Conservation (phyloP, 2,888 invertebrate genomes). For the Brenthis hecate region DNA sequence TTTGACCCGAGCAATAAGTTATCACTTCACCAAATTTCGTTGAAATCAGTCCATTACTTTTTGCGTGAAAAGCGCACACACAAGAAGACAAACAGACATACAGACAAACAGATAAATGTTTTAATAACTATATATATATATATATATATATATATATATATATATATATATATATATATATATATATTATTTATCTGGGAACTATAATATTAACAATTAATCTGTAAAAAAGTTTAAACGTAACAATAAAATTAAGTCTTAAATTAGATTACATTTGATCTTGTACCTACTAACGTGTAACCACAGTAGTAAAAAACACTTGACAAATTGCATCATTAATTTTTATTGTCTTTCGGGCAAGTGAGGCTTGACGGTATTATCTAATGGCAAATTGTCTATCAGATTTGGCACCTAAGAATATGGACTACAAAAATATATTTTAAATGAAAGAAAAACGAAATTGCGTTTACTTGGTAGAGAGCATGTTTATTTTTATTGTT, state of each 20-base stretch:
- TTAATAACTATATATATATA: no score
- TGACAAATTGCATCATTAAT: constrained; percentile 30
- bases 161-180: no score
- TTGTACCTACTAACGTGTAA: no score
- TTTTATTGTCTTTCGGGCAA: constrained; percentile 34
- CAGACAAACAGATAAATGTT: no score
- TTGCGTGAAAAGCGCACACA: no score
- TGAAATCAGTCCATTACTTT: no score
- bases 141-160: no score
- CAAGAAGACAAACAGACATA: no score
- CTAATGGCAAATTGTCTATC: constrained; percentile 30
- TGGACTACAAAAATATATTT: background rate
- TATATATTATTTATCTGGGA: background rate
- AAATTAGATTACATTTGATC: constrained; percentile 8
- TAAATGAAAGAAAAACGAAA: background rate
- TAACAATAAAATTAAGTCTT: constrained; percentile 5
- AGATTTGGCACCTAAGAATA: constrained; percentile 32
- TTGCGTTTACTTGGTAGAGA: no score
- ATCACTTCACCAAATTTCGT: no score
- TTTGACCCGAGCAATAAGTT: no score
- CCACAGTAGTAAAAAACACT: background rate
- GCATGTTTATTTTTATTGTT: no score
- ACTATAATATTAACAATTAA: background rate
- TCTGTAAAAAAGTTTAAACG: background rate
- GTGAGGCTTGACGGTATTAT: constrained; percentile 25